Evolutionary conservation across 2,113 vertebrate species (phyloP).

Genomic region (Astatoreochromis straeleni): DNA sequence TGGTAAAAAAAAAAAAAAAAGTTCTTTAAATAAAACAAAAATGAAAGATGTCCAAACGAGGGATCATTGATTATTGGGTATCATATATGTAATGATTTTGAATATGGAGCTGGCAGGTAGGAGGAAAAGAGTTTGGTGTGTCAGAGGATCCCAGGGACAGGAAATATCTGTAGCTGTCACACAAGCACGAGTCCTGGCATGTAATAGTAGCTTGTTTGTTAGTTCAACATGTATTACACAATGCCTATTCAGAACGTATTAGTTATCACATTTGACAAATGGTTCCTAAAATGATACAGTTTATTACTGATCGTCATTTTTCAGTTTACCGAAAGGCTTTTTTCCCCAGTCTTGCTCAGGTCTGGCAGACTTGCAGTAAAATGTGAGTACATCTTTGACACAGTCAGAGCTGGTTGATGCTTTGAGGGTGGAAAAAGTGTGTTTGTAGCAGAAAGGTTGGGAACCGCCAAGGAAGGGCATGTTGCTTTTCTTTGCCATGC

Average conservation of each 20-base stretch:
- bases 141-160: neutral
- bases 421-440: neutral
- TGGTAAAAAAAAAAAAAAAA: neutral
- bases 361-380: neutral
- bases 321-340: neutral
- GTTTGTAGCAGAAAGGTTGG: neutral
- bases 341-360: neutral
- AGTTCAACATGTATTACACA: neutral
- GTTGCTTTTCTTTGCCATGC: conserved; percentile 53
- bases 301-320: neutral
- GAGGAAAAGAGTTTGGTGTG: neutral
- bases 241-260: neutral
- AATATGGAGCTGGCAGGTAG: neutral
- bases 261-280: neutral
- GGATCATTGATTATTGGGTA: neutral
- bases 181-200: neutral
- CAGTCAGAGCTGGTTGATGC: neutral
- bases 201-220: neutral
- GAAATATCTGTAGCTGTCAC: neutral
- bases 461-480: neutral
- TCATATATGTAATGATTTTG: neutral
- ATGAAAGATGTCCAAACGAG: neutral
- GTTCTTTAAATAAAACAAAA: neutral
- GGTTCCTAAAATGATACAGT: neutral
- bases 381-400: neutral